These are phyloP conservation scores for Hermodice carunculata DNA, from an alignment of 2,888 invertebrate genomes.

Conservation along the genomic window DNA sequence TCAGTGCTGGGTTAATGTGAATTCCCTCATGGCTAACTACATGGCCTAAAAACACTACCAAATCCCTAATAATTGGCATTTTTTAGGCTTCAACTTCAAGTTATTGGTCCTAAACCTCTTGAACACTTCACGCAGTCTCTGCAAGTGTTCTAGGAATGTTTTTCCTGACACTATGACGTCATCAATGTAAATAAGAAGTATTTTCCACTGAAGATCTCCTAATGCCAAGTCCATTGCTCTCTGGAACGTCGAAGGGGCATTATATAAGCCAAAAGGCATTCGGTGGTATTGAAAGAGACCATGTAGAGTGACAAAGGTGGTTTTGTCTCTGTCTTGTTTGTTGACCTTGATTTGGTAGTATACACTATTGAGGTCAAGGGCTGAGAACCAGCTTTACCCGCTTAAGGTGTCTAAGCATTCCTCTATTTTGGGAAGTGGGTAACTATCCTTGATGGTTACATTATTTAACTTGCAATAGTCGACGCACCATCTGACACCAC, in stretches of 20 bases:
- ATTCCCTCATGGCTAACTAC: not conserved
- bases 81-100: not conserved
- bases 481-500: not conserved
- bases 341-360: constrained; percentile 24
- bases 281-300: constrained; percentile 26
- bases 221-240: constrained; percentile 19
- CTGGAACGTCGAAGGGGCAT: constrained; percentile 29
- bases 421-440: not conserved
- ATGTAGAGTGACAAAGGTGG: constrained; percentile 14
- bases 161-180: constrained; percentile 15
- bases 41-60: constrained; percentile 2
- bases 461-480: not conserved
- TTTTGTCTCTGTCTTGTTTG: constrained; percentile 14
- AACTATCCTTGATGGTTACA: not conserved
- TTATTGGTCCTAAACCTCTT: not conserved
- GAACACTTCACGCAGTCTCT: constrained; percentile 12
- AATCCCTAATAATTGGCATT: not conserved
- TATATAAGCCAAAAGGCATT: constrained; percentile 28
- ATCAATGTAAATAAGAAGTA: constrained; percentile 35
- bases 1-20: not conserved
- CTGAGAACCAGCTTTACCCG: constrained; percentile 6
- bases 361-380: constrained; percentile 20
- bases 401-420: constrained; percentile 1
- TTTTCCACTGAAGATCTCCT: not conserved
- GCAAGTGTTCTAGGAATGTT: constrained; percentile 12